These are phyloP conservation scores for Paelopatides confundens DNA, from an alignment of 53 echinoderm and acorn worm genomes.

Conservation along the genomic window DNA sequence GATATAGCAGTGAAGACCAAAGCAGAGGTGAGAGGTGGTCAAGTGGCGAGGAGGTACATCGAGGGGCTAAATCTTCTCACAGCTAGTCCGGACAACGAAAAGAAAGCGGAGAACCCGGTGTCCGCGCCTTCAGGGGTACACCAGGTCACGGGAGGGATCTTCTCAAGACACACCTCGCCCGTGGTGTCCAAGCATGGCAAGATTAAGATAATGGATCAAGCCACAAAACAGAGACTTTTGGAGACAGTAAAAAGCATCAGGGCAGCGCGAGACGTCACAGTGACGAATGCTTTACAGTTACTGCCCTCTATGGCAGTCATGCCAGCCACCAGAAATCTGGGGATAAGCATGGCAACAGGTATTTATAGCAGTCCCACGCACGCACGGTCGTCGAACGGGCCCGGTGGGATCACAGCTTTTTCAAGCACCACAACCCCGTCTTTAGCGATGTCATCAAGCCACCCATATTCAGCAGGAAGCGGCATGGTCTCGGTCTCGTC, in stretches of 20 bases:
- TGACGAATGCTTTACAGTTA: constrained; percentile 53
- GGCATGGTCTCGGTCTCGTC: not conserved
- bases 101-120: constrained; percentile 55
- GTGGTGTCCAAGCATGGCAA: constrained; percentile 70
- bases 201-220: constrained; percentile 74
- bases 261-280: constrained; percentile 23
- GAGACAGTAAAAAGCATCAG: constrained; percentile 85
- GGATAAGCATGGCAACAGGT: constrained; percentile 27
- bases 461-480: not conserved
- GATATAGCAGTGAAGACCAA: constrained; percentile 67
- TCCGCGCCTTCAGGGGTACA: constrained; percentile 69
- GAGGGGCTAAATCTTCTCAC: constrained; percentile 80
- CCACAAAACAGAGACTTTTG: constrained; percentile 78
- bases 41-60: constrained; percentile 60
- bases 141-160: constrained; percentile 78
- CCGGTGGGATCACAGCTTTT: not conserved
- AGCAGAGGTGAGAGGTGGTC: constrained; percentile 58
- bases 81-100: constrained; percentile 68
- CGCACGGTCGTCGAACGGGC: not conserved
- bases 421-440: not conserved
- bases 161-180: constrained; percentile 79
- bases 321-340: constrained; percentile 18
- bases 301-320: constrained; percentile 55
- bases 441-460: not conserved
- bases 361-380: not conserved